Base-by-base conservation (phyloP, 2,888 invertebrate species). In the Dryomyza anilis region DNA sequence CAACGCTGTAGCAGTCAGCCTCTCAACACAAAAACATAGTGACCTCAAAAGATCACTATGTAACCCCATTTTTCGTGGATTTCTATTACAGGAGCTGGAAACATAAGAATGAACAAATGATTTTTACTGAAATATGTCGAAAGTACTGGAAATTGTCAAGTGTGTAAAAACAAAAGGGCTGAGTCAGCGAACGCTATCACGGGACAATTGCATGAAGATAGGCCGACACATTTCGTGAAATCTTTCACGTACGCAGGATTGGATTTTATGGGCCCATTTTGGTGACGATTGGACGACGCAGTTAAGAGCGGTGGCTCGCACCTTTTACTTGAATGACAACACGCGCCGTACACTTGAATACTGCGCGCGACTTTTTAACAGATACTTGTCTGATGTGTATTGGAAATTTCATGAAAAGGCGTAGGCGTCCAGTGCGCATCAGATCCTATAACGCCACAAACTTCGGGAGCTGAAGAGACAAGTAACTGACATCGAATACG, bases 321-420 rank as follows among this genome's bases (percentile, higher is more conserved):
- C 39, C 5, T 16, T n/a, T 39, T 39, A 39, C 39, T n/a, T 39
- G 39, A 16, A 16, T 39, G 39, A 39, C 39, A n/a, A 39, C 39
- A 1, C 39, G 39, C 16, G 39, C 39, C 14, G 6, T 39, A 39
- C 39, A 39, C 39, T 39, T 64, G 30, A 57, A 65, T 48, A 27
- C 56, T 8, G 64, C 67, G 2, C 19, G 19, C 6, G 50, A 61
- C 29, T 29, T 67, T 25, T 59, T 62, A 14, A 50, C 50, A 7
- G 60, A 60, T 23, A 30, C 30, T 23, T 60, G 48, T 25, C 12
- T 60, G n/a, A 27, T 60, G 33, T 60, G 50, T 12, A 29, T 67
- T 7, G 43, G 67, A n/a, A 67, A 69, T n/a, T 66, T 66, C 12
- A 57, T 52, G 3, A 65, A 50, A 14, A 12, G 65, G 52, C 19